phyloP scores from a whole-genome alignment of 2,113 vertebrate species.

The Myodes glareolus region DNA sequence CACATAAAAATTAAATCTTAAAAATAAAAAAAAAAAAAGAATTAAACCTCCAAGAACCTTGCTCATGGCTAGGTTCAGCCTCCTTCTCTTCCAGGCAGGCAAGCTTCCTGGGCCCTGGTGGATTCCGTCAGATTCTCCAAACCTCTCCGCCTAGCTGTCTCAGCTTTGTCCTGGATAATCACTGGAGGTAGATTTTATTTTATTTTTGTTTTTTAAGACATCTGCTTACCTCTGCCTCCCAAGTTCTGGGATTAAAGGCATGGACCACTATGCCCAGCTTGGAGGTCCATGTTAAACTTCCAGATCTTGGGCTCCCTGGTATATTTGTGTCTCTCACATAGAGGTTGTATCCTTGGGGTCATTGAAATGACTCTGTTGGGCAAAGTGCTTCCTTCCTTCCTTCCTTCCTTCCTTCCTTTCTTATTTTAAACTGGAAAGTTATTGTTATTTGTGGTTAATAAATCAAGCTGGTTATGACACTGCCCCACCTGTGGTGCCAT shows the following conservation, averaged over 20 bases:
- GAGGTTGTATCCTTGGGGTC: background rate
- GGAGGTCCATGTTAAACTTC: background rate
- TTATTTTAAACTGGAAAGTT: slow-evolving; percentile 76
- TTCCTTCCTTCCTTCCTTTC: no score
- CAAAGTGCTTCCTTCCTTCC: background rate
- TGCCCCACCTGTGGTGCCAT: slow-evolving; percentile 69
- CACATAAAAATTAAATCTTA: background rate
- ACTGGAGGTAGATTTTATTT: background rate
- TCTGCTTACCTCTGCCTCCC: background rate
- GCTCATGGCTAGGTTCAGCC: background rate
- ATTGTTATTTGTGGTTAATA: slow-evolving; percentile 84
- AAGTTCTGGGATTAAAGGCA: background rate
- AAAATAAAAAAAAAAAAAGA: background rate
- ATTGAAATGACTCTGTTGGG: background rate
- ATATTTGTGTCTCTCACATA: background rate
- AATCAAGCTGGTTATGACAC: slow-evolving; percentile 79
- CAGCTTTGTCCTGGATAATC: background rate
- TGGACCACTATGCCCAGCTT: background rate
- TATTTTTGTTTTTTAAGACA: background rate
- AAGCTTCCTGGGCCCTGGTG: background rate
- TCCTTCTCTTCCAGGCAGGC: background rate
- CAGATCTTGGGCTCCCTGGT: background rate
- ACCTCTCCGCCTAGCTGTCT: background rate
- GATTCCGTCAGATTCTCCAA: background rate
- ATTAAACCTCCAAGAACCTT: background rate